A percentile compares a stretch with the other conserved stretches of the same genome.
Conservation (phyloP, 1,140 invertebrate genomes). For the Yoshiicerus persimilis region DNA sequence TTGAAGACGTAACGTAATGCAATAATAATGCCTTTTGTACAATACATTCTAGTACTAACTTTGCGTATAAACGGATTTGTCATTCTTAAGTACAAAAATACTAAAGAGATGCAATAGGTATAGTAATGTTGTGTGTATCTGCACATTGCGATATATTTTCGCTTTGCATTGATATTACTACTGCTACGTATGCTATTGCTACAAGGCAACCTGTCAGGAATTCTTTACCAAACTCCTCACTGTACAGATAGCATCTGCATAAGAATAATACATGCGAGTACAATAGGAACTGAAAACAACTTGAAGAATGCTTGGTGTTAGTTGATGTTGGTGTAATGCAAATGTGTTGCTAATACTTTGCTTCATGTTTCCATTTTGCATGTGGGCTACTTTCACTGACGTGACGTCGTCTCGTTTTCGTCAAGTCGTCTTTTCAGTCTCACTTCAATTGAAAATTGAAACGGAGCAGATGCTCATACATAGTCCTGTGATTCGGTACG, state of each 20-base stretch:
- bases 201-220: not conserved
- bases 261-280: not conserved
- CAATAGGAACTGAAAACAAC: not conserved
- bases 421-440: not conserved
- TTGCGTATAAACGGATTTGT: not conserved
- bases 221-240: not conserved
- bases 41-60: not conserved
- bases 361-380: not conserved
- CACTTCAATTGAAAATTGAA: not conserved
- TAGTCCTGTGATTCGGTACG: not conserved
- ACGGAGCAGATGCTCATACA: not conserved
- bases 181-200: not conserved
- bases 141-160: not conserved
- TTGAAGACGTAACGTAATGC: not conserved
- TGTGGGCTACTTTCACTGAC: slow-evolving; percentile 15
- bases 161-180: not conserved
- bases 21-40: not conserved
- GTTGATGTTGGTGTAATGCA: not conserved
- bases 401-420: not conserved
- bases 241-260: not conserved
- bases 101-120: no score
- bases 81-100: no score
- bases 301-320: not conserved
- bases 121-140: no score
- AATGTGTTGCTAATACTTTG: not conserved